These are phyloP conservation scores for Pitta sordida DNA, from an alignment of 2,113 vertebrate species.

Conservation along the genomic window DNA sequence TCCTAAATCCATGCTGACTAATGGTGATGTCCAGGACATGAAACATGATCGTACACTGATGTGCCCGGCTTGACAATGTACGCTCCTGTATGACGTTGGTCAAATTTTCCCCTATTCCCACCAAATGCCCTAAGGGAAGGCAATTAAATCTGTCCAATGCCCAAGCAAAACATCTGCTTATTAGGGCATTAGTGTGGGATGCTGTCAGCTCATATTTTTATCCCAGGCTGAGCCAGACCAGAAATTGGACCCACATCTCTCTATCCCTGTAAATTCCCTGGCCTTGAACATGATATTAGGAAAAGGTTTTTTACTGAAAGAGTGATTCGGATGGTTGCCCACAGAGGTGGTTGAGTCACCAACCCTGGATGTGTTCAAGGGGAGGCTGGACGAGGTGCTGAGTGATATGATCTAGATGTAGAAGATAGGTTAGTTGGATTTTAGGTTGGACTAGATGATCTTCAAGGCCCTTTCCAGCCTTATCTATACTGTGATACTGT, in stretches of 20 bases:
- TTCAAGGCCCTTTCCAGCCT: too few relatives aligned
- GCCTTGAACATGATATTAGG: not conserved
- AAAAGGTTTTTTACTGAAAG: too few relatives aligned
- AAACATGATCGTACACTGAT: not conserved
- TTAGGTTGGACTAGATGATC: too few relatives aligned
- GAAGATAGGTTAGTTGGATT: too few relatives aligned
- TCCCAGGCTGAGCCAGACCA: not conserved
- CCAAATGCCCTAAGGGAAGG: not conserved
- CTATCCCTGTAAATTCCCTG: not conserved
- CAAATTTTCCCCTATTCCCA: not conserved
- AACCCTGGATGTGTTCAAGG: too few relatives aligned
- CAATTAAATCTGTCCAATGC: not conserved
- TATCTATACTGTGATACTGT: too few relatives aligned
- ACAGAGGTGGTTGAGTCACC: too few relatives aligned
- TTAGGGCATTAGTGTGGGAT: not conserved
- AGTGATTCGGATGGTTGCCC: too few relatives aligned
- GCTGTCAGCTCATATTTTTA: not conserved
- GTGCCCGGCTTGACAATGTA: not conserved
- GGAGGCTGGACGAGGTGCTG: too few relatives aligned
- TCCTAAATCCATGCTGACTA: too few relatives aligned
- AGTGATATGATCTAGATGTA: too few relatives aligned
- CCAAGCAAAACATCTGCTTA: not conserved
- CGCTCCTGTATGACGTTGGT: not conserved
- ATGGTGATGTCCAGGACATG: too few relatives aligned
- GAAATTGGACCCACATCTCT: not conserved